Base-by-base conservation (phyloP, 1,140 invertebrate genomes). In the Macrotrachela quadricornifera region DNA sequence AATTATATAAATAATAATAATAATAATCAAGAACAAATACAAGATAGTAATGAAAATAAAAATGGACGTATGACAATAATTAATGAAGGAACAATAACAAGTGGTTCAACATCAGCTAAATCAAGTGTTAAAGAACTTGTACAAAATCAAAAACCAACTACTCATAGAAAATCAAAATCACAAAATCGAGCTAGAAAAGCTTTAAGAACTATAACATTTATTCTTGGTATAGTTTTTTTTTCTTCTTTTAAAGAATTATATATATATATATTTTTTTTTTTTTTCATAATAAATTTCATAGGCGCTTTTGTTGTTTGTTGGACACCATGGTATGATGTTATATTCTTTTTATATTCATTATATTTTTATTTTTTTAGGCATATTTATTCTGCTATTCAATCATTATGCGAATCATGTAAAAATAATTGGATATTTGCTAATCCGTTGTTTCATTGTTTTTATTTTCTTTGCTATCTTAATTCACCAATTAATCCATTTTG, bases 251-350 rank as follows among this genome's bases (percentile, higher is more conserved):
- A 30, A 30, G 2, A 30, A 30, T 30, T 30, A 2, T 30, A 4
- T 30, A 30, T n/a, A n/a, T n/a, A n/a, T n/a, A n/a, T n/a, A n/a
- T n/a, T n/a, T n/a, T 30, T 30, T 30, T 30, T 30, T 2, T 30
- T 30, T 30, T 30, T 30, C 21, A 30, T 30, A n/a, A n/a, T n/a
- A n/a, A n/a, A n/a, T n/a, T n/a, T n/a, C n/a, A 2, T 99, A 59
- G 91, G 88, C n/a, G 62, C 91, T 39, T 99, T 99, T 62, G 87
- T 96, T 1, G 77, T 88, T 47, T 96, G 92, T 68, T 99, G 94
- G 94, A 97, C 94, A 12, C 94, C 94, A 0, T 99, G 96, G 69
- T 94, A 99, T 66, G 79, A 99, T 36, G 8, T 73, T 46, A 87
- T 91, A 0, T 74, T 97, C 53, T 97, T 49, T 21, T 30, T 36